A percentile compares a stretch with the other conserved stretches of the same genome.
Conservation (phyloP, 2,113 vertebrate genomes). For the Aviceda subcristata region DNA sequence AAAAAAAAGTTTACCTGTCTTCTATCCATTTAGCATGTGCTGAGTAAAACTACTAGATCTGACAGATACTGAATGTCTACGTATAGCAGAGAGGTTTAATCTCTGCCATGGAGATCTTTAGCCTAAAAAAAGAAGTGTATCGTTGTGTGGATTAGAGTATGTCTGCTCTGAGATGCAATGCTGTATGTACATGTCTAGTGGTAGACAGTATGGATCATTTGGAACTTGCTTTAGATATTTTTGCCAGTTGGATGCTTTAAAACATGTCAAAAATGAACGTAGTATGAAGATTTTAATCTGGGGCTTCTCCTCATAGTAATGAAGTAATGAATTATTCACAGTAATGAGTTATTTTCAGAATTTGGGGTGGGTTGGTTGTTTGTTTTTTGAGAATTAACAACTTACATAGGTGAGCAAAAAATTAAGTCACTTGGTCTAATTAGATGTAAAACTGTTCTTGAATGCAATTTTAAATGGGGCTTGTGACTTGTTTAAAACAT, state of each 20-base stretch:
- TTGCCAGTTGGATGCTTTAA: not conserved
- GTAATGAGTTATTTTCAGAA: not conserved
- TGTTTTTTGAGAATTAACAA: not conserved
- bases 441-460: not conserved
- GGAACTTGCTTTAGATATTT: not conserved
- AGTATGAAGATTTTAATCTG: not conserved
- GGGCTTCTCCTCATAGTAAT: not conserved
- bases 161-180: not conserved
- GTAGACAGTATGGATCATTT: not conserved
- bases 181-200: not conserved
- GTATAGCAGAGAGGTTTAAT: not conserved
- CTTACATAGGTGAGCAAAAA: not conserved
- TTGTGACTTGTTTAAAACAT: not conserved
- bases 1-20: not conserved
- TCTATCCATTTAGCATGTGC: not conserved
- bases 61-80: not conserved
- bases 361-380: not conserved
- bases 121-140: not conserved
- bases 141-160: not conserved
- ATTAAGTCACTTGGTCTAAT: not conserved
- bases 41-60: not conserved
- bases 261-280: not conserved
- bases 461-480: not conserved
- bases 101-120: not conserved
- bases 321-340: not conserved